Conservation (phyloP, 2,888 invertebrate species). For the Halictus ligatus region DNA sequence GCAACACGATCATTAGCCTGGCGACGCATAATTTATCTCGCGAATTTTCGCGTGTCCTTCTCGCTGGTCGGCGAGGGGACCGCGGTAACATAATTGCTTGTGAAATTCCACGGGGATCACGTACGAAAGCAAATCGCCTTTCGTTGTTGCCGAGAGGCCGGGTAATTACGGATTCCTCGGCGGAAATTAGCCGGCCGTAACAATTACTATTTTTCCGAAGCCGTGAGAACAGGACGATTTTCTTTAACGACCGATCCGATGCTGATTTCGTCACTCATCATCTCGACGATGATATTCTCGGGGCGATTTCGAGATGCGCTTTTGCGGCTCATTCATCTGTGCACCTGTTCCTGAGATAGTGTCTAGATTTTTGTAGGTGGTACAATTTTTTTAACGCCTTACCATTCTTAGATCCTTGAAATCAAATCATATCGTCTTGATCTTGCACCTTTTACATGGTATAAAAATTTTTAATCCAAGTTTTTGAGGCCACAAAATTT, state of each 20-base stretch:
- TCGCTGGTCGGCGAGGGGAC: background rate
- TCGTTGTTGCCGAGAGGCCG: constrained; percentile 1
- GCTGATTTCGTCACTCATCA: background rate
- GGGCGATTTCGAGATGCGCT: background rate
- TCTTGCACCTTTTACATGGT: no score
- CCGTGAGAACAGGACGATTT: constrained; percentile 42
- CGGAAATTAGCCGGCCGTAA: constrained; percentile 12
- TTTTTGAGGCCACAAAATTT: background rate
- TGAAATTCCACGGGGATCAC: constrained; percentile 31
- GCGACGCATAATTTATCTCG: constrained; percentile 16
- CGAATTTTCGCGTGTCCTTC: constrained; percentile 23
- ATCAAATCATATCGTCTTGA: no score
- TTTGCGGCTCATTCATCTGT: background rate
- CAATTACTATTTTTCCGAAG: constrained; percentile 27
- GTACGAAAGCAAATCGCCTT: constrained; percentile 14
- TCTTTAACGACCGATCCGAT: background rate
- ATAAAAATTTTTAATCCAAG: background rate
- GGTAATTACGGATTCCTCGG: constrained; percentile 33
- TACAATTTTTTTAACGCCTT: background rate
- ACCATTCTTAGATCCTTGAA: no score
- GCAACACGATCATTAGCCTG: background rate
- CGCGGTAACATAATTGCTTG: constrained; percentile 9
- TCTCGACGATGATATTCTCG: background rate
- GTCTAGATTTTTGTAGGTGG: background rate
- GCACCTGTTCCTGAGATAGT: background rate